A percentile compares a stretch with the other conserved stretches of the same genome.
Conservation (phyloP, 2,888 invertebrate species). For the Brachyopa scutellaris region DNA sequence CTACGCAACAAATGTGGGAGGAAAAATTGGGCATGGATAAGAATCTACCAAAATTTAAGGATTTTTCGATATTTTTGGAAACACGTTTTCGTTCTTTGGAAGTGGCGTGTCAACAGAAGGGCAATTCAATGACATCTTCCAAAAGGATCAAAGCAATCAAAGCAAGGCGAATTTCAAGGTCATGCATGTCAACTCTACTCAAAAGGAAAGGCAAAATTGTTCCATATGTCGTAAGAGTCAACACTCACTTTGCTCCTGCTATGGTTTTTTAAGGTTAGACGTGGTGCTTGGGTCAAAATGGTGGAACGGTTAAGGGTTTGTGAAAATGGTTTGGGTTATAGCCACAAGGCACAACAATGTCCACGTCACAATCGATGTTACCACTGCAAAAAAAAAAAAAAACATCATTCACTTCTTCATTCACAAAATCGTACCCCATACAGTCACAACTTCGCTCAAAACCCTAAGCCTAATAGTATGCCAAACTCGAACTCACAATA, state of each 20-base stretch:
- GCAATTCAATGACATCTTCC: not conserved
- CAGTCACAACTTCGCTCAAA: not conserved
- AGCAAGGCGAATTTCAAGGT: not conserved
- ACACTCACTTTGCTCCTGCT: slow-evolving; percentile 2
- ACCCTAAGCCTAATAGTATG: not conserved
- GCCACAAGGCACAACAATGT: slow-evolving; percentile 4
- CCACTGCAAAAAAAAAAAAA: slow-evolving; percentile 8
- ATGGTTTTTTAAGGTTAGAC: not conserved
- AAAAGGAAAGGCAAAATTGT: not conserved
- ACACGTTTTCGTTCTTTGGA: slow-evolving; percentile 18
- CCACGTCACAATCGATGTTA: slow-evolving; percentile 16
- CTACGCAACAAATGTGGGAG: slow-evolving; percentile 31
- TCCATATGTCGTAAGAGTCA: not conserved
- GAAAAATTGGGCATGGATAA: slow-evolving; percentile 11
- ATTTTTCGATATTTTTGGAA: slow-evolving; percentile 11
- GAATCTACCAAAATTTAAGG: not conserved
- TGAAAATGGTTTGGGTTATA: slow-evolving; percentile 10
- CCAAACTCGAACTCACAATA: not conserved
- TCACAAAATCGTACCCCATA: not conserved
- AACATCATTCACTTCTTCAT: slow-evolving; percentile 17
- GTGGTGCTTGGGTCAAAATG: not conserved
- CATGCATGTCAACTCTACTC: not conserved
- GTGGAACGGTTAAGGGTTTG: not conserved
- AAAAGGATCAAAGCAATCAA: not conserved
- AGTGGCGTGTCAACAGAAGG: not conserved